A percentile compares a stretch with the other conserved stretches of the same genome.
These are phyloP conservation scores for Amblyopsis hoosieri DNA, from an alignment of 2,797 vertebrate genomes.

Conservation along the genomic window DNA sequence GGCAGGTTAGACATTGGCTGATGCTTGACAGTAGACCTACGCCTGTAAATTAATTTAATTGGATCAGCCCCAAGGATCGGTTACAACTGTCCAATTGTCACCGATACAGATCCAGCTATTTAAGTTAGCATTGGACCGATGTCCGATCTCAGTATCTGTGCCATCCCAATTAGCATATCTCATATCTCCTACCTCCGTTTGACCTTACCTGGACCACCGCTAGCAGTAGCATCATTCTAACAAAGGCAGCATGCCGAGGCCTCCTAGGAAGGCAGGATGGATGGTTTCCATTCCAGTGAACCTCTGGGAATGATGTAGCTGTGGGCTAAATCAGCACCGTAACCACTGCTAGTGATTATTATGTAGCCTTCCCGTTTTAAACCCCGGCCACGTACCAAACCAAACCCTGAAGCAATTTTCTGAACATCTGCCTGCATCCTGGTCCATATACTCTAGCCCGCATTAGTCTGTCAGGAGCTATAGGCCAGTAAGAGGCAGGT, in stretches of 20 bases:
- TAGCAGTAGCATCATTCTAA: slow-evolving; percentile 3
- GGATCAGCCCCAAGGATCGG: too few relatives aligned
- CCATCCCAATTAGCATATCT: slow-evolving; percentile 4
- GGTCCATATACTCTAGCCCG: not conserved
- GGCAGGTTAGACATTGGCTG: too few relatives aligned
- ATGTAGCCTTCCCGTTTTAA: not conserved
- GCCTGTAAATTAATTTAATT: too few relatives aligned
- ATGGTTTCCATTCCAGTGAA: slow-evolving; percentile 28
- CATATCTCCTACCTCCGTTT: slow-evolving; percentile 28
- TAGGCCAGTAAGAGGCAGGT: slow-evolving; percentile 15
- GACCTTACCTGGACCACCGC: slow-evolving; percentile 32
- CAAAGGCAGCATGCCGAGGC: slow-evolving; percentile 26
- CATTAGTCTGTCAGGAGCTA: not conserved
- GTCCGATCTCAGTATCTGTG: too few relatives aligned
- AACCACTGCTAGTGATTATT: not conserved
- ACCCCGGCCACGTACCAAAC: not conserved
- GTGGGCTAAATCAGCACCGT: not conserved
- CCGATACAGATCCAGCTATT: too few relatives aligned
- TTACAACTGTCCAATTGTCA: too few relatives aligned
- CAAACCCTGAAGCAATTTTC: not conserved
- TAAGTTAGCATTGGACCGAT: too few relatives aligned
- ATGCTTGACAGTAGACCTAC: too few relatives aligned
- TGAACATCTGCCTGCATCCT: not conserved
- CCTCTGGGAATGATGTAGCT: slow-evolving; percentile 22
- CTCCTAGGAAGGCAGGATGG: slow-evolving; percentile 18